Base-by-base conservation (phyloP, 2,888 invertebrate genomes). In the Spilosoma lubricipeda region DNA sequence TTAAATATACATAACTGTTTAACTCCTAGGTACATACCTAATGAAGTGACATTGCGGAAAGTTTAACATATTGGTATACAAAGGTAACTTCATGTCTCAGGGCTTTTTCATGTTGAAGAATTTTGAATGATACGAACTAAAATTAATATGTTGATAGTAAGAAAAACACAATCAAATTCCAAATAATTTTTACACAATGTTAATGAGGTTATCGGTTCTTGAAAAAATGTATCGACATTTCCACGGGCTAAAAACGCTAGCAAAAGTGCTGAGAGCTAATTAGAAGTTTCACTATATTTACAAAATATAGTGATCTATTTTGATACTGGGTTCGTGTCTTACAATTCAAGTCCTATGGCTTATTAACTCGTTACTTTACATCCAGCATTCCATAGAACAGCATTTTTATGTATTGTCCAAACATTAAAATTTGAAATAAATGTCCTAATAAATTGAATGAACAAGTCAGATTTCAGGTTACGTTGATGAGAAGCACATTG, bases 401-500 rank as follows among this genome's bases (percentile, higher is more conserved):
- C 36, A 56, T 72, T 72, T 67, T 48, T 48, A 64, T 80, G 79
- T 77, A 81, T 82, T 90, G 90, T 88, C 85, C 85, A 82, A 87
- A 90, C 90, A 92, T 91, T 91, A 93, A 92, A 89, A 87, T 84
- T 86, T 90, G 91, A 88, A 89, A 89, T 94, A 93, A 93, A 94
- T 90, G 93, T 93, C 93, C 81, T 86, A 83, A 94, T 94, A 94
- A 94, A 94, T 93, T 92, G 91, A 87, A 84, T 85, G 84, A 81
- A 89, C 91, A 92, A 90, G 91, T 90, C 89, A 91, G 89, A 90
- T 91, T 90, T 90, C 88, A 86, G 89, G 85, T 89, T 84, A 88
- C 86, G 86, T 86, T 93, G 93, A 95, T 87, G 90, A 90, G 90
- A 90, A 83, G 87, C 95, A 92, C 91, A 93, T 93, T 93, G 93